Evolutionary conservation across 1,140 invertebrate genomes (phyloP), one percentile per base, ranked within the genome.

Genomic region (Elymnias hypermnestra): DNA sequence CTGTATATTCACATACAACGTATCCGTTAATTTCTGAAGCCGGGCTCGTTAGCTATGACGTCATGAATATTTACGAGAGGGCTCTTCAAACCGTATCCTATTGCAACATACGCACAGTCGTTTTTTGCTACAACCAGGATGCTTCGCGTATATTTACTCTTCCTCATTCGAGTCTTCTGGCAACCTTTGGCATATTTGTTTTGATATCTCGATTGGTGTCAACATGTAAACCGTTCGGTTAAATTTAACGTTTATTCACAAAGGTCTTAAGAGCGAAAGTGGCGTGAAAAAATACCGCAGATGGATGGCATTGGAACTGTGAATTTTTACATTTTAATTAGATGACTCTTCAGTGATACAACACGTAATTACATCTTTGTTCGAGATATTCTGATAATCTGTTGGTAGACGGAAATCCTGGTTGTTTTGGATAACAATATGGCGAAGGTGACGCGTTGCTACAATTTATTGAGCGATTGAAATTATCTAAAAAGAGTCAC

Each of bases 291-390:
- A 17, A 47, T 39, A 22, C 40, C 33, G 18, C 46, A 38, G 19
- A 39, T 38, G 33, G 46, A 45, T 62, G 59, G 58, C 59, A 62
- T 62, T 62, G 59, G 52, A 62, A 62, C 53, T 48, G 43, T 62
- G 49, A 62, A 54, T 62, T 48, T 62, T 57, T 44, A 29, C 47
- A 53, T 57, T 50, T 55, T 53, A 61, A 53, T 48, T 38, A 50
- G 46, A 5, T 14, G 18, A 19, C 29, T 41, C 12, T 9, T n/a
- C 42, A 26, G 39, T 23, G 22, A 17, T 35, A 29, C 38, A 37
- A 38, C 9, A 13, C 23, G 13, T 50, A 28, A 37, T 42, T 50
- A 29, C 10, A 10, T 44, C 8, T 35, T 44, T 29, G 23, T 25
- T 39, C 7, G 22, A 25, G 14, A 39, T 33, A 33, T 17, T 15